phyloP scores from a whole-genome alignment of 2,797 vertebrate species.

The Sciurus vulgaris region DNA sequence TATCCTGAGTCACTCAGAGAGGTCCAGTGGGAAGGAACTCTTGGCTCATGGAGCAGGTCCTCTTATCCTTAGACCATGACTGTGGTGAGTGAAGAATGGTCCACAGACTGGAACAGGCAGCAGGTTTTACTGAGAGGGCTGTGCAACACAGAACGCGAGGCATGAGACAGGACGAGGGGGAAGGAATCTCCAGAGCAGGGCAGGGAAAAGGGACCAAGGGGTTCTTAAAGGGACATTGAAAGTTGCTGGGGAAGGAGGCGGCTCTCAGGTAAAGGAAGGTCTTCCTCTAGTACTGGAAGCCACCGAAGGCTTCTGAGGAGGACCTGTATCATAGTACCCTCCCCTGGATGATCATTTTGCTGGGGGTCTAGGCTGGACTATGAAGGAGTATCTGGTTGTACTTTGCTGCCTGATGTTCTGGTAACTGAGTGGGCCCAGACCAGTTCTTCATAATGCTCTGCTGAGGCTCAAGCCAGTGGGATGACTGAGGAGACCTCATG shows the following conservation, averaged over 20 bases:
- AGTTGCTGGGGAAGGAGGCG: background rate
- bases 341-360: background rate
- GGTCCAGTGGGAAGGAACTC: background rate
- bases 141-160: background rate
- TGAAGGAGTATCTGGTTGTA: background rate
- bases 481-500: background rate
- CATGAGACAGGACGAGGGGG: background rate
- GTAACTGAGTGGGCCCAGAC: background rate
- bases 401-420: background rate
- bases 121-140: background rate
- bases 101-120: background rate
- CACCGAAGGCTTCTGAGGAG: background rate
- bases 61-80: background rate
- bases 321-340: background rate
- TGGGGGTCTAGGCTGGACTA: background rate
- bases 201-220: background rate
- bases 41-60: background rate
- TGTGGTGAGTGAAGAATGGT: background rate
- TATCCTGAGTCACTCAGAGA: background rate
- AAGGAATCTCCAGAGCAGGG: background rate
- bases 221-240: background rate
- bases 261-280: background rate
- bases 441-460: background rate
- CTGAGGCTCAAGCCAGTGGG: background rate
- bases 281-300: background rate